phyloP scores from a whole-genome alignment of 2,888 invertebrate genomes.

The Stictocephala bisonia region DNA sequence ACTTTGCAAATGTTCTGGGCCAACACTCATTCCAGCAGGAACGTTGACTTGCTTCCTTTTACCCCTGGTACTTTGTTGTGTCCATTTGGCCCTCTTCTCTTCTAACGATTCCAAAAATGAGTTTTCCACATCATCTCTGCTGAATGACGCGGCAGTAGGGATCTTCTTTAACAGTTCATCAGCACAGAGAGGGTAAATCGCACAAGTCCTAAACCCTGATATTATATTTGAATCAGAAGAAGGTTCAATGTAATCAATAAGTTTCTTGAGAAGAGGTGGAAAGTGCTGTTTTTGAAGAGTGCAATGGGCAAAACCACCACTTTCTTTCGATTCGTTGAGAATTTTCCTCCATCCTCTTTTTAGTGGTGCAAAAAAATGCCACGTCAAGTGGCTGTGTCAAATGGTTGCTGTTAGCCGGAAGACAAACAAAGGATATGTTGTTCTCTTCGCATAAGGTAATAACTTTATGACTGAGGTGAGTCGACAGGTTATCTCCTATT shows the following conservation, averaged over 20 bases:
- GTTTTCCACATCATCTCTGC: conserved; percentile 22
- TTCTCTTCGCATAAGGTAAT: conserved; percentile 58
- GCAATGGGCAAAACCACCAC: conserved; percentile 34
- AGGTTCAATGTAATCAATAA: conserved; percentile 39
- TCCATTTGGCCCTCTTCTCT: conserved; percentile 43
- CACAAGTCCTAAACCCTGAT: conserved; percentile 49
- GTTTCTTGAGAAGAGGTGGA: too few relatives aligned
- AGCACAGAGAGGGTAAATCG: conserved; percentile 46
- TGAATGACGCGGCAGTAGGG: too few relatives aligned
- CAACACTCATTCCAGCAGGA: conserved; percentile 40
- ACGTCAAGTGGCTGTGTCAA: too few relatives aligned
- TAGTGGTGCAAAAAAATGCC: too few relatives aligned
- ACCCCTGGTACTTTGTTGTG: conserved; percentile 36
- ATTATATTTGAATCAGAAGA: conserved; percentile 40
- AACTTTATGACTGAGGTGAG: conserved; percentile 57
- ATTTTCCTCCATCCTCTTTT: too few relatives aligned
- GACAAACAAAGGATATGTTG: conserved; percentile 59
- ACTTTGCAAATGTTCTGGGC: conserved; percentile 36
- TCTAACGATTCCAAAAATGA: conserved; percentile 45
- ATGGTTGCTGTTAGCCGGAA: conserved; percentile 58
- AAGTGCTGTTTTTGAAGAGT: conserved; percentile 50
- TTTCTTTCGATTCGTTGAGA: conserved; percentile 54
- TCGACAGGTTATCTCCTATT: conserved; percentile 61
- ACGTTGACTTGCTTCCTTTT: conserved; percentile 45
- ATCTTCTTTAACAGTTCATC: conserved; percentile 43